Evolutionary conservation across 2,888 invertebrate species (phyloP).

Genomic region (Tridacna gigas): DNA sequence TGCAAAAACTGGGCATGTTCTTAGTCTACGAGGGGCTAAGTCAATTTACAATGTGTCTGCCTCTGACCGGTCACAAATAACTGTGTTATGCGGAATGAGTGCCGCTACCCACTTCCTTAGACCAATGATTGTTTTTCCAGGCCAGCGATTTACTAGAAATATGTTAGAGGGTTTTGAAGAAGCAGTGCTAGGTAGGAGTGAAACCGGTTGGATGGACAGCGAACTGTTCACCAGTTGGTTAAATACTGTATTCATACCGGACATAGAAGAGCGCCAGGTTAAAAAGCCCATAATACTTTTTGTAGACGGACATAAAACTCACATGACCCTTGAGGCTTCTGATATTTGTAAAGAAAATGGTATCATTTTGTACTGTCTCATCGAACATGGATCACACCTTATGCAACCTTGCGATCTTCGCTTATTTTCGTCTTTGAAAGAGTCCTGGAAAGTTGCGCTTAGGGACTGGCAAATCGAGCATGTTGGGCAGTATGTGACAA

Average conservation of each 20-base stretch:
- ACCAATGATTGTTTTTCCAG: conserved; percentile 47
- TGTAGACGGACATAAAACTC: conserved; percentile 62
- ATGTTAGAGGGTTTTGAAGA: conserved; percentile 46
- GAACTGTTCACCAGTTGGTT: conserved; percentile 40
- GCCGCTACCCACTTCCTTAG: conserved; percentile 29
- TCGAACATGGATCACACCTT: conserved; percentile 58
- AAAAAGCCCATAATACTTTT: conserved; percentile 45
- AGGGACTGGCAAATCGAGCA: conserved; percentile 40
- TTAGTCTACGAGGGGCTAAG: conserved; percentile 19
- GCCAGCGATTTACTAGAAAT: conserved; percentile 36
- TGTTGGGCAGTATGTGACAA: conserved; percentile 44
- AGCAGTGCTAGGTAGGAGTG: conserved; percentile 32
- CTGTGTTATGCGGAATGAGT: conserved; percentile 34
- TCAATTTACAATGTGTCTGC: conserved; percentile 29
- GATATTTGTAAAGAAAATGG: conserved; percentile 42
- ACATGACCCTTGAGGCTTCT: conserved; percentile 44
- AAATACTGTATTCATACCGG: conserved; percentile 32
- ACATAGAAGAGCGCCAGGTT: background rate
- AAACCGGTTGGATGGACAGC: conserved; percentile 45
- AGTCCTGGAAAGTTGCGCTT: conserved; percentile 41
- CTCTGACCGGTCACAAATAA: conserved; percentile 35
- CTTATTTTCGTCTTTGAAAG: conserved; percentile 54
- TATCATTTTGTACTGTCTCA: conserved; percentile 53
- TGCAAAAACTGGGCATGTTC: conserved; percentile 16
- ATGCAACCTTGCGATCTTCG: conserved; percentile 59